phyloP scores from a whole-genome alignment of 2,797 vertebrate genomes.

The Xiphophorus birchmanni region DNA sequence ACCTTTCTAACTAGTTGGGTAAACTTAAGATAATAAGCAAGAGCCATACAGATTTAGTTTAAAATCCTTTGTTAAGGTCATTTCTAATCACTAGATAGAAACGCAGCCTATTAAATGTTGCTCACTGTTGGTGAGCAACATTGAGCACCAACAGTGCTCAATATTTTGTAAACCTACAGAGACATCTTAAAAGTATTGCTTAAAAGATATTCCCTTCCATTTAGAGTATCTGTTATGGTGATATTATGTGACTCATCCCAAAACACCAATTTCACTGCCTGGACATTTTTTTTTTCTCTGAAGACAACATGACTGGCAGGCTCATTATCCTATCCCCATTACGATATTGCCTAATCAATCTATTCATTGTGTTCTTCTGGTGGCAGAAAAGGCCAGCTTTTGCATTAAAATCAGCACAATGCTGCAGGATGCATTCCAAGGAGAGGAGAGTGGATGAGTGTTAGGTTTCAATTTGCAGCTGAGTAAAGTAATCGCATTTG shows the following conservation, averaged over 20 bases:
- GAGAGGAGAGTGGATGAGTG: slow-evolving; percentile 47
- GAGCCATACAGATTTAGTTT: background rate
- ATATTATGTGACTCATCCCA: slow-evolving; percentile 16
- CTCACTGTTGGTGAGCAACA: no score
- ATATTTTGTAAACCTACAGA: background rate
- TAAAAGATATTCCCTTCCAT: background rate
- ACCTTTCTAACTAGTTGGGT: background rate
- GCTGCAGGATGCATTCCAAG: slow-evolving; percentile 40
- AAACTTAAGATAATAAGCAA: background rate
- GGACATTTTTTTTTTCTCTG: slow-evolving; percentile 32
- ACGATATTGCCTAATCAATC: slow-evolving; percentile 81
- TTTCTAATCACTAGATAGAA: background rate
- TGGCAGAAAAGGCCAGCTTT: slow-evolving; percentile 69
- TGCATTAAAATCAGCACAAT: slow-evolving; percentile 63
- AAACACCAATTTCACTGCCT: slow-evolving; percentile 35
- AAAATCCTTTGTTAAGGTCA: background rate
- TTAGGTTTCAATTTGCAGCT: slow-evolving; percentile 57
- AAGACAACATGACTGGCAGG: slow-evolving; percentile 71
- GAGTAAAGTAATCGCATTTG: slow-evolving; percentile 45
- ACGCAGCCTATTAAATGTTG: background rate
- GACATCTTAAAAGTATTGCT: background rate
- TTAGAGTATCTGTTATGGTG: background rate
- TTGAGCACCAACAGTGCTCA: no score
- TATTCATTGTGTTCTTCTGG: slow-evolving; percentile 70
- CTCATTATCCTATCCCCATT: slow-evolving; percentile 80